Conservation (phyloP, 1,140 invertebrate species). For the Drosophila rhopaloa region DNA sequence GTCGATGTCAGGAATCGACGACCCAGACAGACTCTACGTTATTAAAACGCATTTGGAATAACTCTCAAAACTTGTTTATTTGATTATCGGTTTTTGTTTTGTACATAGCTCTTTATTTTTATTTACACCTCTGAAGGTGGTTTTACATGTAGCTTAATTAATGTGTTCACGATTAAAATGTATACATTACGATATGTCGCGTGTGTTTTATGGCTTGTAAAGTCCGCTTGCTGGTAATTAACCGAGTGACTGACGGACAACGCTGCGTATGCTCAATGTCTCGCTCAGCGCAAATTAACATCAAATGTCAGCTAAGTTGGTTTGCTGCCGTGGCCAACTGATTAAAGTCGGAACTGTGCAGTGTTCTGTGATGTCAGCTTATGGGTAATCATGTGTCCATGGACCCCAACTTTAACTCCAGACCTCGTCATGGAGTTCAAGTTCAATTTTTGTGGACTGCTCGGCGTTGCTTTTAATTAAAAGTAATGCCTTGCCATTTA, state of each 20-base stretch:
- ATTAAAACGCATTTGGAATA: slow-evolving; percentile 45
- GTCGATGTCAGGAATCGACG: slow-evolving; percentile 21
- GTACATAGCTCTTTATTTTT: slow-evolving; percentile 17
- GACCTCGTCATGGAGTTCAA: slow-evolving; percentile 63
- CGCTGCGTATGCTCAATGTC: slow-evolving; percentile 78
- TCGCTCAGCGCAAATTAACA: slow-evolving; percentile 68
- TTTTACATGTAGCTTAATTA: slow-evolving; percentile 51
- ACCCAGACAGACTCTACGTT: slow-evolving; percentile 8
- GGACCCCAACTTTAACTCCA: slow-evolving; percentile 14
- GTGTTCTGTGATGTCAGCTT: slow-evolving; percentile 72
- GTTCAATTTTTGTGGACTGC: slow-evolving; percentile 74
- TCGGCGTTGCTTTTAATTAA: slow-evolving; percentile 78
- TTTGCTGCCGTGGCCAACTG: slow-evolving; percentile 61
- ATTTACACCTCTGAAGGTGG: slow-evolving; percentile 42
- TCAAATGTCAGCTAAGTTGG: slow-evolving; percentile 61
- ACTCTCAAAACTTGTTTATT: slow-evolving; percentile 37
- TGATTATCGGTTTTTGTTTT: slow-evolving; percentile 23
- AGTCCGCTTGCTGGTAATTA: slow-evolving; percentile 64
- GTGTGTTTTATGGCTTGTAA: slow-evolving; percentile 57
- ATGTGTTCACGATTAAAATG: slow-evolving; percentile 56
- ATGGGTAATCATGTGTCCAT: slow-evolving; percentile 75
- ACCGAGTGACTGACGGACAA: slow-evolving; percentile 38
- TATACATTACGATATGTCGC: slow-evolving; percentile 43
- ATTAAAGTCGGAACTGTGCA: slow-evolving; percentile 65
- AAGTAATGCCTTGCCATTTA: slow-evolving; percentile 76